phyloP scores from a whole-genome alignment of 2,113 vertebrate genomes.

The Alligator mississippiensis region DNA sequence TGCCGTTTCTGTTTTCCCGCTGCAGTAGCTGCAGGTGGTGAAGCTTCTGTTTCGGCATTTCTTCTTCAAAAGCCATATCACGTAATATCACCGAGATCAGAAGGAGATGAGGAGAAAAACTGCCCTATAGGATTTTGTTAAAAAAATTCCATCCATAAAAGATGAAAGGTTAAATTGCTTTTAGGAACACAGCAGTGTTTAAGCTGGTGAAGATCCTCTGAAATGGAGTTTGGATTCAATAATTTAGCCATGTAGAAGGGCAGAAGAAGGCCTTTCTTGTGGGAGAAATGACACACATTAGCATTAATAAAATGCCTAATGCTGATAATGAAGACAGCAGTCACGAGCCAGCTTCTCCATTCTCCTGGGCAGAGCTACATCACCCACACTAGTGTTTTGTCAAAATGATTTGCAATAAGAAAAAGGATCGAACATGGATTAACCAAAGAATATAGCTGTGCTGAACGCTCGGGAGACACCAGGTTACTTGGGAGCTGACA shows the following conservation, averaged over 20 bases:
- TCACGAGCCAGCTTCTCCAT: constrained; percentile 70
- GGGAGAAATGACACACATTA: constrained; percentile 71
- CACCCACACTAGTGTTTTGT: constrained; percentile 44
- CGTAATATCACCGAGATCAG: constrained; percentile 73
- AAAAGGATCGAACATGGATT: constrained; percentile 53
- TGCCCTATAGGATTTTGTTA: constrained; percentile 73
- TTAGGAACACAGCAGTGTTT: constrained; percentile 70
- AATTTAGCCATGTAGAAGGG: constrained; percentile 67
- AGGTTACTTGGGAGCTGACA: constrained; percentile 55
- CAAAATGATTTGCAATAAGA: constrained; percentile 70
- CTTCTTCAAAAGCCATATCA: constrained; percentile 75
- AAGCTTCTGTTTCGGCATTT: constrained; percentile 75
- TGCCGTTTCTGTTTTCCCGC: constrained; percentile 62
- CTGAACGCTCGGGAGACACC: constrained; percentile 48
- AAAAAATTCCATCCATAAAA: constrained; percentile 72
- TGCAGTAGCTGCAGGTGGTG: constrained; percentile 73
- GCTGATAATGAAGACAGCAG: constrained; percentile 66
- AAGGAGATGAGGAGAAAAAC: constrained; percentile 73
- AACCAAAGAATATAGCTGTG: constrained; percentile 62
- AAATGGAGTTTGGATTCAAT: constrained; percentile 69
- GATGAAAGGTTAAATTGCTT: constrained; percentile 76
- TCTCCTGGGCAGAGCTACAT: constrained; percentile 62
- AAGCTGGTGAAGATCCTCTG: constrained; percentile 70
- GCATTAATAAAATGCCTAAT: constrained; percentile 68
- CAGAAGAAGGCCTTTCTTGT: constrained; percentile 69